Base-by-base conservation (phyloP, 2,888 invertebrate species). In the Calliopum simillimum region DNA sequence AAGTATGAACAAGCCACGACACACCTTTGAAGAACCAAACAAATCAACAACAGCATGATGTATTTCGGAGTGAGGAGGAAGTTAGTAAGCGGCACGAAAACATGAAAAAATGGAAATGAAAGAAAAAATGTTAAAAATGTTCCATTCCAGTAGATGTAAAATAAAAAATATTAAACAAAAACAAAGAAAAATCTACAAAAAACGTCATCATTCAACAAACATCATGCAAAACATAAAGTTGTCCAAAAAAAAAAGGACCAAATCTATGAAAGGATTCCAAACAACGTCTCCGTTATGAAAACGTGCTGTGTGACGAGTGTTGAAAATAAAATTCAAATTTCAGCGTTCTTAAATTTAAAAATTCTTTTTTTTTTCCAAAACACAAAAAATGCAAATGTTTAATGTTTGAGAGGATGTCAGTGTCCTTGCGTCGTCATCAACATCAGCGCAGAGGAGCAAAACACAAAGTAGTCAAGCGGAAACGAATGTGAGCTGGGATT, bases 1-100 rank as follows among this genome's bases (percentile, higher is more conserved):
- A 87, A 86, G 78, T 89, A 90, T 68, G 87, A 87, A 70, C 88
- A 79, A 8, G 87, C 86, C 21, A 88, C 86, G 71, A 87, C 86
- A 75, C 87, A 82, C 89, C 90, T 89, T 76, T 19, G 19, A 14
- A 33, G 14, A 25, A 16, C 2, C 19, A 55, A 23, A 13, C 0
- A 58, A 41, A 58, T 14, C 14, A 14, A 41, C 12, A 56, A n/a
- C 3, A 56, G 6, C 4, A 13, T 55, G 21, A 53, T 12, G 8
- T 19, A 53, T 4, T 23, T 16, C 1, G 47, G n/a, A 51, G 51
- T 23, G 33, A 33, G 33, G 51, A 4, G n/a, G 64, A 43, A 51
- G 23, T n/a, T 14, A 21, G 41, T 33, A 33, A 19, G 16, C 53
- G 21, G 19, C 53, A 19, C 16, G 13, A 19, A 33, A 56, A 11